Conservation (phyloP, 2,888 invertebrate genomes). For the Hipparchia sbordonii region DNA sequence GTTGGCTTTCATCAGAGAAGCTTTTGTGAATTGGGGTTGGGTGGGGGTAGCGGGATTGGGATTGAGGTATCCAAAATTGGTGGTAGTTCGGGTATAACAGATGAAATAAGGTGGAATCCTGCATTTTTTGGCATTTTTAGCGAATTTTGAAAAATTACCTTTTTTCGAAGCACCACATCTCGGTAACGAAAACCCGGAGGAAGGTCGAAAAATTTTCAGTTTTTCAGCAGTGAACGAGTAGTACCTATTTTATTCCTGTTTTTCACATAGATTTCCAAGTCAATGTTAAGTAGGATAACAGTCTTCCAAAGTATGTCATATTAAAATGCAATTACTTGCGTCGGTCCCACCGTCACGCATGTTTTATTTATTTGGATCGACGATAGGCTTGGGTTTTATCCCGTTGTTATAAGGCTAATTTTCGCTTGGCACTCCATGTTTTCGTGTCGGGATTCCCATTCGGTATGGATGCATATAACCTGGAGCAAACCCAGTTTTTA, state of each 20-base stretch:
- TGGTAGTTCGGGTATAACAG: too few relatives aligned
- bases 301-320: slow-evolving; percentile 48
- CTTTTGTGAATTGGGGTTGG: too few relatives aligned
- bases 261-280: slow-evolving; percentile 30
- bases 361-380: slow-evolving; percentile 67
- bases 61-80: too few relatives aligned
- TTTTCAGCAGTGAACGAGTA: too few relatives aligned
- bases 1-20: too few relatives aligned
- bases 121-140: too few relatives aligned
- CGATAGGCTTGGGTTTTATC: slow-evolving; percentile 46
- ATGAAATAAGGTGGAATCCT: too few relatives aligned
- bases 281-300: slow-evolving; percentile 48
- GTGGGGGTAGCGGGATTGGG: too few relatives aligned
- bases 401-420: slow-evolving; percentile 50
- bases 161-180: too few relatives aligned
- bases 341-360: slow-evolving; percentile 64
- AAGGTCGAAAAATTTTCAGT: too few relatives aligned
- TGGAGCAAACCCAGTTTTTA: slow-evolving; percentile 51
- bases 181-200: too few relatives aligned
- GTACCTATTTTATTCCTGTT: neutral
- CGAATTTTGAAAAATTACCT: too few relatives aligned
- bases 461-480: slow-evolving; percentile 67
- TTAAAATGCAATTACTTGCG: slow-evolving; percentile 74
- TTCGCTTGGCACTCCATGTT: slow-evolving; percentile 47
- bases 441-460: slow-evolving; percentile 53